Percentiles rank a stretch among this genome's conserved stretches.
phyloP scores from a whole-genome alignment of 1,140 invertebrate genomes.

The Cherax quadricarinatus region DNA sequence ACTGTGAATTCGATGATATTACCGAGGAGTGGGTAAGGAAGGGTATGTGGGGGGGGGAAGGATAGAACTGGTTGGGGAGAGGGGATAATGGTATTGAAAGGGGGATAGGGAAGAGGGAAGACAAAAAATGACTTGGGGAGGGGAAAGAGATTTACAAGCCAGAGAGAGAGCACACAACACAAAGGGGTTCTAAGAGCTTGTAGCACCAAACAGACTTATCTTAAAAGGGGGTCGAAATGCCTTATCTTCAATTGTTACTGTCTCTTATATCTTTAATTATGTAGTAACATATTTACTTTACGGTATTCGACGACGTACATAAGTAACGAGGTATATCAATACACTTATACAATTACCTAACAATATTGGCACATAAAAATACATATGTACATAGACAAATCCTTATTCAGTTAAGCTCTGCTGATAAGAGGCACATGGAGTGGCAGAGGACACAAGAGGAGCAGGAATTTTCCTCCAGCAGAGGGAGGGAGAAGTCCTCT shows the following conservation, averaged over 20 bases:
- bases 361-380: constrained; percentile 68
- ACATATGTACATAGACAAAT: constrained; percentile 36
- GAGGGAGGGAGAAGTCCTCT: background rate
- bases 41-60: too few relatives aligned
- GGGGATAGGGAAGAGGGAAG: background rate
- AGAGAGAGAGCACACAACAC: constrained; percentile 27
- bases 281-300: constrained; percentile 29
- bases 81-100: background rate
- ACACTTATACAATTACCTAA: constrained; percentile 65
- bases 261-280: constrained; percentile 39
- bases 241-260: constrained; percentile 41
- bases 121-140: background rate
- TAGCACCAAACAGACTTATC: constrained; percentile 53
- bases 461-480: background rate
- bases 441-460: background rate
- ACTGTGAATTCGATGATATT: too few relatives aligned
- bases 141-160: background rate
- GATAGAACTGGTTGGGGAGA: background rate
- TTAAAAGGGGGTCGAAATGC: constrained; percentile 38
- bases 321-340: constrained; percentile 71
- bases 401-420: constrained; percentile 16
- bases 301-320: constrained; percentile 49
- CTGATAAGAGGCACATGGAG: background rate
- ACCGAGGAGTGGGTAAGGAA: too few relatives aligned
- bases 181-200: constrained; percentile 42